These are phyloP conservation scores for Macropodus opercularis DNA, from an alignment of 2,797 vertebrate genomes.

Conservation along the genomic window DNA sequence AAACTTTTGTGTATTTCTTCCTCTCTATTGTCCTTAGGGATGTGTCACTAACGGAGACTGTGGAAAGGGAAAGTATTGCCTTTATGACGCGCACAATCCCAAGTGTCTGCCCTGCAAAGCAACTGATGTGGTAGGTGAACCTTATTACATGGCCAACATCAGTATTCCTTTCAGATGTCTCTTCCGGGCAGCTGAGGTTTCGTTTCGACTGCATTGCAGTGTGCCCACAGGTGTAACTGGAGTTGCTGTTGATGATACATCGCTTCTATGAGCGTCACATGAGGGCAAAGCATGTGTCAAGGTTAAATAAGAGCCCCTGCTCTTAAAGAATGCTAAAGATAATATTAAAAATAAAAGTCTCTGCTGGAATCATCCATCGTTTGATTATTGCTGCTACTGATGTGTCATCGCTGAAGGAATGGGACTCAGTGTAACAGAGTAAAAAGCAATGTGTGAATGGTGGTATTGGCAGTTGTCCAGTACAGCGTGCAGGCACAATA, in stretches of 20 bases:
- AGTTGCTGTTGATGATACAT: constrained; percentile 53
- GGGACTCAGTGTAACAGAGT: constrained; percentile 8
- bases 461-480: constrained; percentile 41
- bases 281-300: constrained; percentile 45
- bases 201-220: constrained; percentile 77
- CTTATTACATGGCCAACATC: neutral
- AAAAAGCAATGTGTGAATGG: constrained; percentile 22
- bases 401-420: constrained; percentile 8
- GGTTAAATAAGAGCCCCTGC: constrained; percentile 50
- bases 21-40: constrained; percentile 75
- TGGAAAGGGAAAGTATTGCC: constrained; percentile 85
- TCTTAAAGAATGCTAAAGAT: constrained; percentile 3
- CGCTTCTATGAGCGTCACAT: constrained; percentile 41
- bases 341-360: neutral
- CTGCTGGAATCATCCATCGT: constrained; percentile 10
- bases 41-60: constrained; percentile 91
- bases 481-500: constrained; percentile 26
- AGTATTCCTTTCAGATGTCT: neutral
- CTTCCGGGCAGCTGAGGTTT: constrained; percentile 47
- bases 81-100: constrained; percentile 80
- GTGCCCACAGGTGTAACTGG: constrained; percentile 70
- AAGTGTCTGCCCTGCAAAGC: constrained; percentile 87
- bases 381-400: constrained; percentile 13
- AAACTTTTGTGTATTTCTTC: too few species aligned
- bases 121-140: constrained; percentile 80